Evolutionary conservation across 2,113 vertebrate genomes (phyloP).

Genomic region (Bothrops jararaca): DNA sequence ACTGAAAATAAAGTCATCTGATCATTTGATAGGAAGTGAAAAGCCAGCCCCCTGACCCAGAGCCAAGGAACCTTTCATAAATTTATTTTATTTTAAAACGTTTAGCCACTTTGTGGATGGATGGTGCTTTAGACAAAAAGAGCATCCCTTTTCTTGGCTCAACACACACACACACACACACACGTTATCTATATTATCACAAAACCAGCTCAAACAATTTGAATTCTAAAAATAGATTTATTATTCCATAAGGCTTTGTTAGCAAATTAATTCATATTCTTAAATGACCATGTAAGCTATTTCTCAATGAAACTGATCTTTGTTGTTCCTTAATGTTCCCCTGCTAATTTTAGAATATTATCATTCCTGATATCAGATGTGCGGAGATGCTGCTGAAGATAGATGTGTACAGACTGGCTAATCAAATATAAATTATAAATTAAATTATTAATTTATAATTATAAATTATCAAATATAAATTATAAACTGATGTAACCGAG

Average conservation of each 20-base stretch:
- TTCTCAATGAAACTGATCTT: neutral
- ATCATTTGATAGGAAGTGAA: neutral
- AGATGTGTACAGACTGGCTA: neutral
- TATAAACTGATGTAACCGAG: neutral
- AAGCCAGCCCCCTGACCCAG: neutral
- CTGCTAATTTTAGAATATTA: neutral
- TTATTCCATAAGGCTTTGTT: neutral
- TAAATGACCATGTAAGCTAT: neutral
- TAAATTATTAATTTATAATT: too few relatives aligned
- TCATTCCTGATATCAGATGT: neutral
- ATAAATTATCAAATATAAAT: neutral
- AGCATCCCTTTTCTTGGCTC: neutral
- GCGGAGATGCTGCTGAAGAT: neutral
- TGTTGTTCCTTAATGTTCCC: neutral
- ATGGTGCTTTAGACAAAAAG: neutral
- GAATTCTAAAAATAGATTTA: neutral
- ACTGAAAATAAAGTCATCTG: neutral
- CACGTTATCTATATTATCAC: neutral
- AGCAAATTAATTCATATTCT: neutral
- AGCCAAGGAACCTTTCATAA: neutral
- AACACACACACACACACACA: neutral
- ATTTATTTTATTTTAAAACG: neutral
- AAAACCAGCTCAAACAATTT: neutral
- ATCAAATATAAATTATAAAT: neutral
- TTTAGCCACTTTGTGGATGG: neutral